Evolutionary conservation across 2,797 vertebrate genomes (phyloP), one percentile per base, ranked within the genome.

Genomic region (Merluccius polli): DNA sequence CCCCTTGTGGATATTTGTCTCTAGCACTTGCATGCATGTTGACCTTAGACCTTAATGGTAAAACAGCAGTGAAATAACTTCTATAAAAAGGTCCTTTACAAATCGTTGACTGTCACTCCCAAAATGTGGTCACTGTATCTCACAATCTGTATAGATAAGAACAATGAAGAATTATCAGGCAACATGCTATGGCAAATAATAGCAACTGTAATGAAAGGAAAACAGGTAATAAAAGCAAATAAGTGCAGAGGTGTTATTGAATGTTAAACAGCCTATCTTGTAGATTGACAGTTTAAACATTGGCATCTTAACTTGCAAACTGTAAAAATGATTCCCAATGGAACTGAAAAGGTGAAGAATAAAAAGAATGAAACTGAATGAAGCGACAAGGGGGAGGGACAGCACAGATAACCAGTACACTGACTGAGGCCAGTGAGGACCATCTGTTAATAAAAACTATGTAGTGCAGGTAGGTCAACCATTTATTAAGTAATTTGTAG

Each of bases 1-100:
- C 90, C 85, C 79, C 91, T 82, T 83, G 89, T 91, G 91, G 87
- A 80, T 33, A 75, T 78, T 65, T 84, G 73, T 38, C 71, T 70
- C 67, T 41, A 86, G 75, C 75, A 89, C 21, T 65, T 72, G 71
- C 75, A 76, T 82, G 73, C 72, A 69, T 69, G 35, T 78, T 71
- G 77, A 48, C 75, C 71, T 76, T 8, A 32, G 29, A 72, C 78
- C 76, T 75, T 75, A 80, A 30, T 77, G 73, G 32, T 75, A 41
- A 74, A 86, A 76, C 63, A 86, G 79, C 78, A 82, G 63, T 63
- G 10, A 36, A 83, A 74, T 69, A 75, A 87, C 8, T 73, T 52
- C 79, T 74, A 72, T 48, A 75, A 12, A 74, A 77, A 27, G 13
- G 48, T 68, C 35, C 29, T 41, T 74, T 18, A 75, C 33, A 38